Percentiles rank a stretch among this genome's conserved stretches.
phyloP scores from a whole-genome alignment of 2,888 invertebrate species.

The Rotaria socialis region DNA sequence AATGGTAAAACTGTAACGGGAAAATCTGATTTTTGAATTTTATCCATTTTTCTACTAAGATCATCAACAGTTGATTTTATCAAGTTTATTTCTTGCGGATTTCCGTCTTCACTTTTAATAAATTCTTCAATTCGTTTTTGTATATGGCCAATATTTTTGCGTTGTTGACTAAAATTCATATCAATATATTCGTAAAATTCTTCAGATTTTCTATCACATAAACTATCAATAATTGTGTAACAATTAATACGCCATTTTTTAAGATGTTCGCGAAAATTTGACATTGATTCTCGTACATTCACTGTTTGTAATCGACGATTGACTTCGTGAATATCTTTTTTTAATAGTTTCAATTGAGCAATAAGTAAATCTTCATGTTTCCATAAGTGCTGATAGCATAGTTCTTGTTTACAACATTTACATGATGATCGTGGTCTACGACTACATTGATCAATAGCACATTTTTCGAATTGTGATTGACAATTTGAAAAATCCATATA shows the following conservation, averaged over 20 bases:
- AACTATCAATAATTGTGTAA: not conserved
- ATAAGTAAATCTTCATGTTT: not conserved
- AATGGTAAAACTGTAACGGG: not conserved
- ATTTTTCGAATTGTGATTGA: not conserved
- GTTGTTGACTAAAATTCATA: not conserved
- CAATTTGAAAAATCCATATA: no score
- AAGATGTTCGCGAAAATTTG: not conserved
- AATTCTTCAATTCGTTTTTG: not conserved
- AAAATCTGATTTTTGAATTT: not conserved
- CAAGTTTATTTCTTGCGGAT: not conserved
- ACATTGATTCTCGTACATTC: not conserved
- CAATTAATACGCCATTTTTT: not conserved
- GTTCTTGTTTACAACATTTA: not conserved
- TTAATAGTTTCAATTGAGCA: not conserved
- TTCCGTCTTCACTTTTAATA: not conserved
- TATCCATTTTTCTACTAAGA: not conserved
- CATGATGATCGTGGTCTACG: not conserved
- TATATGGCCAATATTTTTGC: not conserved
- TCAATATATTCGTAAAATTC: not conserved
- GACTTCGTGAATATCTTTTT: not conserved
- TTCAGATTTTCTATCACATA: not conserved
- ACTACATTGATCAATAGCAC: not conserved
- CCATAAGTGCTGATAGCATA: not conserved
- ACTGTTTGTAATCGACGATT: not conserved
- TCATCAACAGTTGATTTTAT: not conserved